Evolutionary conservation across 2,888 invertebrate species (phyloP).

Genomic region (Athalia circularis): DNA sequence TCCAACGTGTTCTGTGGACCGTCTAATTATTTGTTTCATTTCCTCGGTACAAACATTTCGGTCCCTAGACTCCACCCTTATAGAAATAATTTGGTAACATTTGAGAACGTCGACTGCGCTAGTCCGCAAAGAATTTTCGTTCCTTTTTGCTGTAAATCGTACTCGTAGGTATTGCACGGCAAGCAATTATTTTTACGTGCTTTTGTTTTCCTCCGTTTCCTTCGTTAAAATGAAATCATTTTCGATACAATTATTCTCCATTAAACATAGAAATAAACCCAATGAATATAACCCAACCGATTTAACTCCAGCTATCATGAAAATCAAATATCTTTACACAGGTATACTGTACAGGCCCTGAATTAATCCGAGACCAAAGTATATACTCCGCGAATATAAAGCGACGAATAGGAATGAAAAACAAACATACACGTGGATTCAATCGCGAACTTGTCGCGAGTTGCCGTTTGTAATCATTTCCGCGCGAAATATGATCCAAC

Average conservation of each 20-base stretch:
- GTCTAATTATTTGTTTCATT: conserved; percentile 41
- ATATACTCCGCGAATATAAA: too few relatives aligned
- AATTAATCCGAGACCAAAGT: neutral
- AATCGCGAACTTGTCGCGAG: neutral
- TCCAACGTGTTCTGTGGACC: conserved; percentile 18
- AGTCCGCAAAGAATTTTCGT: conserved; percentile 3
- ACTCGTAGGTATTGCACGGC: neutral
- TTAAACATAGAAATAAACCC: neutral
- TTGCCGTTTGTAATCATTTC: too few relatives aligned
- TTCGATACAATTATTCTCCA: neutral
- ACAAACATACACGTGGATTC: neutral
- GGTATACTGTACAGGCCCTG: neutral
- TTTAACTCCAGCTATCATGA: too few relatives aligned
- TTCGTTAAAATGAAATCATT: neutral
- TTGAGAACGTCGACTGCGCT: neutral
- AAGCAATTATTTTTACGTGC: neutral
- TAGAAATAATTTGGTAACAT: conserved; percentile 24
- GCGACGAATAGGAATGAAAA: neutral
- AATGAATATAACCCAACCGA: neutral
- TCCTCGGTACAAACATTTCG: conserved; percentile 28
- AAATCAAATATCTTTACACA: too few relatives aligned
- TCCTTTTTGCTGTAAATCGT: neutral
- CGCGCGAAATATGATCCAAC: too few relatives aligned
- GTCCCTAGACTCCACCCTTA: conserved; percentile 19
- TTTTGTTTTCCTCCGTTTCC: neutral